phyloP scores from a whole-genome alignment of 35 echinoderm and acorn worm species.

The Heliocidaris tuberculata region DNA sequence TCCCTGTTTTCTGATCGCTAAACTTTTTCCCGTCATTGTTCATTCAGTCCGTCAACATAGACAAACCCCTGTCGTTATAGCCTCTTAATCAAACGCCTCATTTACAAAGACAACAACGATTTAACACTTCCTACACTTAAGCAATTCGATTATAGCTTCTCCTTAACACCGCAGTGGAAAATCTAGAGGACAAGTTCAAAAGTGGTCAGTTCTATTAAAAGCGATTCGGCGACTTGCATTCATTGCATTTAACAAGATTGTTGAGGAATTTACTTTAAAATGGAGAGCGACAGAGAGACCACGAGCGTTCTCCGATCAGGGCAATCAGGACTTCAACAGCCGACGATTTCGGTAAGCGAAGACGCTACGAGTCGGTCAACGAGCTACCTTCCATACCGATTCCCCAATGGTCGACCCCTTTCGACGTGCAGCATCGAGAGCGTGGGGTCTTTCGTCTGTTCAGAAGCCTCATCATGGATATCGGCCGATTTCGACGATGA shows the following conservation, averaged over 20 bases:
- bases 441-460: background rate
- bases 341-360: background rate
- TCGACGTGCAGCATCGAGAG: conserved; percentile 36
- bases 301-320: background rate
- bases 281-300: background rate
- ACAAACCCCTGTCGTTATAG: background rate
- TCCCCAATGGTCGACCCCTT: background rate
- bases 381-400: background rate
- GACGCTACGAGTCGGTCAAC: background rate
- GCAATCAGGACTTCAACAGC: background rate
- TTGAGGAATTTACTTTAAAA: background rate
- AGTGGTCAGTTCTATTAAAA: background rate
- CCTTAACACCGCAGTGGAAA: background rate
- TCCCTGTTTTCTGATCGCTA: background rate
- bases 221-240: background rate
- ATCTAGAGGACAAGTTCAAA: background rate
- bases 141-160: background rate
- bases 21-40: background rate
- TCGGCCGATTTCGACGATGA: conserved; percentile 27
- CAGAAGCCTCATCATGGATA: conserved; percentile 21
- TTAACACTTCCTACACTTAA: background rate
- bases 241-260: background rate
- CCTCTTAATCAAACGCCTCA: background rate
- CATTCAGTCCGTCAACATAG: background rate
- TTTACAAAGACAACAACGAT: background rate